Base-by-base conservation (phyloP, 2,113 vertebrate species). In the Megalops atlanticus region DNA sequence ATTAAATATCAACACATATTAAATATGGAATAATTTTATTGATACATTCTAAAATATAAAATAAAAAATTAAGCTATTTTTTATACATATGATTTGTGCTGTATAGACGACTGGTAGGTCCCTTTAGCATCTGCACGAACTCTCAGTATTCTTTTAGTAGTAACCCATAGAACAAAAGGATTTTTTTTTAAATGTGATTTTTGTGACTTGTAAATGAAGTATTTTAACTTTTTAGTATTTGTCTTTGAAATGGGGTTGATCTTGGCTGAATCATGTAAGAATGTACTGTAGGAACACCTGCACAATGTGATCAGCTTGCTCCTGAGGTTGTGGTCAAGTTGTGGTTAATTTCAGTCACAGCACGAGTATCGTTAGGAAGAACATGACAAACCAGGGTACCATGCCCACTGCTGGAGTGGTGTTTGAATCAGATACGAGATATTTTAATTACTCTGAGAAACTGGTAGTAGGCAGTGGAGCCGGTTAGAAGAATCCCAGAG, bases 391-490 rank as follows among this genome's bases (percentile, higher is more conserved):
- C 78, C 82, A 54, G 54, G 18, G 85, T 69, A 75, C 47, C 36
- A 77, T 21, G 84, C 35, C 45, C 47, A 52, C 83, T 52, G 72
- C 81, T 73, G 69, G 35, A 43, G 52, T 77, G 75, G 68, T 45
- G 70, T 82, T 84, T 81, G 79, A 77, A 69, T 70, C 73, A 76
- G 77, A 87, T 78, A 39, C 12, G 71, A 68, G 45, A 47, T 74
- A 24, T 85, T 84, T 86, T 84, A 79, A 84, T 85, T 84, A 76
- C 77, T 47, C 49, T 70, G 81, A 82, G 45, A 43, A 77, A 33
- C 76, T 83, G 38, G 18, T 24, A 58, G n/a, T 74, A 52, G 70
- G 71, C n/a, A 8, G 6, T 6, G 18, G n/a, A 64, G 58, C n/a
- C 11, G 58, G 4, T 1, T 64, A 24, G 58, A 71, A 78, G 77